Evolutionary conservation across 2,113 vertebrate species (phyloP).

Genomic region (Eolophus roseicapilla): DNA sequence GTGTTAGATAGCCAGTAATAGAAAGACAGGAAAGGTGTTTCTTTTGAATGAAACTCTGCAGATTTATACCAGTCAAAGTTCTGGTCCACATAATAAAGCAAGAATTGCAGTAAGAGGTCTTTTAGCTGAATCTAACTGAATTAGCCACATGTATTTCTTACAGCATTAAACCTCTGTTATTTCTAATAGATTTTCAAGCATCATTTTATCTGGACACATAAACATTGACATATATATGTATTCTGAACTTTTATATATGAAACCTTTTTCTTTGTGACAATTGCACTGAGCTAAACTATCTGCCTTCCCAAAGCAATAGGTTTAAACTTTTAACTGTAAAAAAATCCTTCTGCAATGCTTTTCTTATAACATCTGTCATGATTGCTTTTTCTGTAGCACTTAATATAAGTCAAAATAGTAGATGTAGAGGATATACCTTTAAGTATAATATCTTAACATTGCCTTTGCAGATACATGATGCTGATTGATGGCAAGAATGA

Average conservation of each 20-base stretch:
- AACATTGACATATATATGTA: background rate
- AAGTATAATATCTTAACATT: slow-evolving; percentile 5
- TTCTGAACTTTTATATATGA: background rate
- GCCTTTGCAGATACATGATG: slow-evolving; percentile 93
- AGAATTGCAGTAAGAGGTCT: background rate
- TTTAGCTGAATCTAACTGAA: background rate
- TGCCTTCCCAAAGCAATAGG: background rate
- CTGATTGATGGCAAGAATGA: slow-evolving; percentile 93
- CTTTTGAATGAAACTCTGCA: background rate
- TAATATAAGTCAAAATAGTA: background rate
- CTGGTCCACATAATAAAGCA: background rate
- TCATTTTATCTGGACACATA: background rate
- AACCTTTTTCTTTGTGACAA: background rate
- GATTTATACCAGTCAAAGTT: background rate
- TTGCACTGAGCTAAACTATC: background rate
- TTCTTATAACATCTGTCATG: background rate
- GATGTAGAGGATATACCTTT: background rate
- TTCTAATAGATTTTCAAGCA: background rate
- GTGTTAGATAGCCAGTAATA: background rate
- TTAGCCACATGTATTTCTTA: background rate
- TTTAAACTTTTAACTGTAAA: background rate
- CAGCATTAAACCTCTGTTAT: background rate
- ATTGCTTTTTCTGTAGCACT: background rate
- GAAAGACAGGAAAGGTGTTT: background rate
- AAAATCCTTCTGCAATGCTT: background rate